Conservation (phyloP, 2,888 invertebrate species). For the Drosophila lacicola region DNA sequence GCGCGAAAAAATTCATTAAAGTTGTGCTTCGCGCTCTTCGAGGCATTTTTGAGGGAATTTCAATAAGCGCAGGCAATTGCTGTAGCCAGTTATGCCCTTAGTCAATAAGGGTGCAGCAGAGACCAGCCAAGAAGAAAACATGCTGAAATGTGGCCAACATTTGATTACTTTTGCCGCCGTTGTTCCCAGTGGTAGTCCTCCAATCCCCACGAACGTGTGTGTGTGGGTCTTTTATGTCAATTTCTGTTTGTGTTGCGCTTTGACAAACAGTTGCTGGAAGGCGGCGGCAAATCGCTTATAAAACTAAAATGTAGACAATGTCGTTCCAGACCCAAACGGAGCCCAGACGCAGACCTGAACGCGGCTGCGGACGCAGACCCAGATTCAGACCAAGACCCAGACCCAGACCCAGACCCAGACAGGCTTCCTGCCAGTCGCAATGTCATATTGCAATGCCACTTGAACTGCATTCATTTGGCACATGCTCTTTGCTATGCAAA, state of each 20-base stretch:
- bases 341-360: slow-evolving; percentile 5
- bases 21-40: too few relatives aligned
- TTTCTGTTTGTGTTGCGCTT: slow-evolving; percentile 67
- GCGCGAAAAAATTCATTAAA: too few relatives aligned
- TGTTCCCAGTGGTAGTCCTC: slow-evolving; percentile 6
- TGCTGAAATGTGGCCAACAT: slow-evolving; percentile 56
- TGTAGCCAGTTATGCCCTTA: slow-evolving; percentile 18
- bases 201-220: neutral
- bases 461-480: slow-evolving; percentile 73
- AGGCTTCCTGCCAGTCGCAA: slow-evolving; percentile 49
- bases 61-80: slow-evolving; percentile 9
- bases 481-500: slow-evolving; percentile 55
- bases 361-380: neutral
- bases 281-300: slow-evolving; percentile 72
- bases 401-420: slow-evolving; percentile 1
- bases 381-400: neutral
- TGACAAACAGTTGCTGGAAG: slow-evolving; percentile 62
- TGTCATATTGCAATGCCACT: slow-evolving; percentile 69
- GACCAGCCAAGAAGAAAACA: slow-evolving; percentile 32
- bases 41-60: neutral
- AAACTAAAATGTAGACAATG: slow-evolving; percentile 67
- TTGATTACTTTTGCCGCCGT: slow-evolving; percentile 59
- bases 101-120: slow-evolving; percentile 32
- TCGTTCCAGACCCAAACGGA: slow-evolving; percentile 10
- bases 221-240: slow-evolving; percentile 51